Percentiles rank a stretch among this genome's conserved stretches.
Conservation (phyloP, 2,113 vertebrate species). For the Sylvia atricapilla region DNA sequence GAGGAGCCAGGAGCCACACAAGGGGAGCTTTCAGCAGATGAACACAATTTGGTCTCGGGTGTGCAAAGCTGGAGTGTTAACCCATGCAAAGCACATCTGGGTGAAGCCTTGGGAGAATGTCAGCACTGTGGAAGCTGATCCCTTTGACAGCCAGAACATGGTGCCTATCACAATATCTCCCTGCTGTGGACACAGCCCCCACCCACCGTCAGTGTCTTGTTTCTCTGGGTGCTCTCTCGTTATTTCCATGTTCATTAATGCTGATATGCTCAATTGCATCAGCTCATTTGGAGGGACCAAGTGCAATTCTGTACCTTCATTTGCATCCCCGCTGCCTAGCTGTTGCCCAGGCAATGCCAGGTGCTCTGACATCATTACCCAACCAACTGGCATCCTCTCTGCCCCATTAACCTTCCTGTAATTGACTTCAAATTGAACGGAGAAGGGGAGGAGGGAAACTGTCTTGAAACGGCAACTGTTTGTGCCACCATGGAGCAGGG, state of each 20-base stretch:
- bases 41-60: neutral
- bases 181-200: neutral
- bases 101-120: neutral
- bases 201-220: neutral
- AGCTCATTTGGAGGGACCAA: slow-evolving; percentile 17
- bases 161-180: accelerated
- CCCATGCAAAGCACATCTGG: neutral
- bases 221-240: slow-evolving; percentile 20
- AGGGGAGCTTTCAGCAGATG: neutral
- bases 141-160: neutral
- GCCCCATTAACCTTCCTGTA: slow-evolving; percentile 50
- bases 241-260: slow-evolving; percentile 35
- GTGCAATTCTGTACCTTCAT: slow-evolving; percentile 20
- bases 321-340: slow-evolving; percentile 25
- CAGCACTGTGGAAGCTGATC: neutral
- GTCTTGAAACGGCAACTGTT: neutral
- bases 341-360: slow-evolving; percentile 64
- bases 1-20: neutral
- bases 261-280: slow-evolving; percentile 38
- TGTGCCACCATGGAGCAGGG: neutral
- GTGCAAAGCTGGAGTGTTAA: neutral
- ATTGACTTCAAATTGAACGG: slow-evolving; percentile 27
- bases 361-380: slow-evolving; percentile 60
- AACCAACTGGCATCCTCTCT: slow-evolving; percentile 49
- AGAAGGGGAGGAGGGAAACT: neutral